Base-by-base conservation (phyloP, 2,797 vertebrate species). In the Acropternis orthonyx region DNA sequence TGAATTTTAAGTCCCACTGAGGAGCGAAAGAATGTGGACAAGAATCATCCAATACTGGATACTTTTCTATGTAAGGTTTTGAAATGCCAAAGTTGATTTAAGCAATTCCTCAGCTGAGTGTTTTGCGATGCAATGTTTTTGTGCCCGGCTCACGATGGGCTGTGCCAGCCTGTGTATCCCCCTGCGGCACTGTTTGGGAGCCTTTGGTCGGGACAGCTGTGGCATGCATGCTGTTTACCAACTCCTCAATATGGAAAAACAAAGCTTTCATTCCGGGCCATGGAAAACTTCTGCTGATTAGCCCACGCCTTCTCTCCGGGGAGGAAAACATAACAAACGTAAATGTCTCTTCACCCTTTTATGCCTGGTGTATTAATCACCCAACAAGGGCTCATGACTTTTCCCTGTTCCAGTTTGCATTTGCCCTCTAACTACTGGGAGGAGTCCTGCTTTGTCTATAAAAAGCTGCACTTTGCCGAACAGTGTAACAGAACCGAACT, bases 391-490 rank as follows among this genome's bases (percentile, higher is more conserved):
- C 65, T 88, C 54, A 27, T 39, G 85, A 74, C 88, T 95, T 85
- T 62, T 80, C 88, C 49, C 34, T 17, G 71, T 62, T 91, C 79
- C 92, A 76, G 82, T 85, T 85, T 91, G 76, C 46, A 49, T 94
- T 95, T 96, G 94, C 91, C 94, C 85, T 71, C 69, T 56, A 93
- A 94, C 77, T 93, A 30, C 86, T 94, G 94, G 97, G 96, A 96
- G 97, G 95, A 94, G 96, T 92, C 93, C 52, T 66, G 79, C 76
- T 91, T 85, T 94, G 85, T 89, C 94, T 97, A 97, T 97, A 97
- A 97, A 96, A 95, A 94, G 89, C 94, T 77, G 68, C 76, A 23
- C 79, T 91, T 88, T 34, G 74, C 83, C 22, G n/a, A 95, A 78
- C 78, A 51, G 27, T 11, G 48, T 88, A 91, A 76, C 87, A 89